Evolutionary conservation across 2,888 invertebrate species (phyloP).

Genomic region (Limenitis camilla): DNA sequence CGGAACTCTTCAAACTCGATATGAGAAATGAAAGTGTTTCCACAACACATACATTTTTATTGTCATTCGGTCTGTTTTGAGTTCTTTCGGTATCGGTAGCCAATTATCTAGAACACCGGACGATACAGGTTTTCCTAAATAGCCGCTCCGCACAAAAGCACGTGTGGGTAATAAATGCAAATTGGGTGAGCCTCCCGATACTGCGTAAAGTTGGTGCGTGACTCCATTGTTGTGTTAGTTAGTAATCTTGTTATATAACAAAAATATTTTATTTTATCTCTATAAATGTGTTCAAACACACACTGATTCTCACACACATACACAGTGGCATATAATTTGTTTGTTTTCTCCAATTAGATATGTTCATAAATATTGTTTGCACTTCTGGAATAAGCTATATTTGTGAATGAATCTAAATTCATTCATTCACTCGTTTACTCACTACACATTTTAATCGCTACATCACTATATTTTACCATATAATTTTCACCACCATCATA

Average conservation of each 20-base stretch:
- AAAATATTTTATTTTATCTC: neutral
- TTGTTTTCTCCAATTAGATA: no score
- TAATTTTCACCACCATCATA: no score
- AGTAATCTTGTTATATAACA: neutral
- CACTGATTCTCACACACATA: no score
- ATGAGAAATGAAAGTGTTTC: neutral
- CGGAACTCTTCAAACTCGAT: no score
- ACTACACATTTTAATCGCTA: no score
- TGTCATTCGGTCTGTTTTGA: neutral
- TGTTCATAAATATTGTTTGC: no score
- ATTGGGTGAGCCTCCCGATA: constrained; percentile 37
- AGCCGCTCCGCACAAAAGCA: constrained; percentile 40
- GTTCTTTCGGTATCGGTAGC: constrained; percentile 21
- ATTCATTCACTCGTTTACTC: no score
- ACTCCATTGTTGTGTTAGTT: constrained; percentile 4
- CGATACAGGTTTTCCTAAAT: constrained; percentile 40
- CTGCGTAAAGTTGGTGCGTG: constrained; percentile 18
- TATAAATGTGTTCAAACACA: neutral
- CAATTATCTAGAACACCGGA: constrained; percentile 27
- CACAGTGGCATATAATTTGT: no score
- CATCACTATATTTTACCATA: no score
- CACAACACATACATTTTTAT: constrained; percentile 1
- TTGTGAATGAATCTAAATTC: no score
- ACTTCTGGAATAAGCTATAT: no score
- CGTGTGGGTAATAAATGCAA: constrained; percentile 55